These are phyloP conservation scores for Myxocyprinus asiaticus DNA, from an alignment of 2,113 vertebrate genomes.

Conservation along the genomic window DNA sequence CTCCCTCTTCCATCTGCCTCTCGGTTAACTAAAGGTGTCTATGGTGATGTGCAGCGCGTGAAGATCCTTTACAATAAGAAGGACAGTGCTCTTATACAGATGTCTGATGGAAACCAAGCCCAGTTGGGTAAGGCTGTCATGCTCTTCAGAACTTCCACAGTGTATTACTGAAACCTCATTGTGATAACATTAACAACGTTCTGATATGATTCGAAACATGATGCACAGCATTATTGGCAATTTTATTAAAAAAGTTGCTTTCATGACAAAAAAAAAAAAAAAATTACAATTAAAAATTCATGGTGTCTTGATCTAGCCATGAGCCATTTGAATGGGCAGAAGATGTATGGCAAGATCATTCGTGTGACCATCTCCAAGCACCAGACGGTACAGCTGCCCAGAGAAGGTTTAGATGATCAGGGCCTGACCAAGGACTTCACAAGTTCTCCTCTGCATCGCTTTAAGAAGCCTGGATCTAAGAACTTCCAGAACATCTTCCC, in stretches of 20 bases:
- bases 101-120: conserved; percentile 96
- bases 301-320: conserved; percentile 77
- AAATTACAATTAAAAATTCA: too few species aligned
- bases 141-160: not conserved
- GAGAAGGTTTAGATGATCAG: conserved; percentile 96
- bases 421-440: conserved; percentile 97
- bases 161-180: too few species aligned
- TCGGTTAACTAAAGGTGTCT: conserved; percentile 86
- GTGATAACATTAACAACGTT: too few species aligned
- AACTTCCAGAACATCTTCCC: conserved; percentile 99
- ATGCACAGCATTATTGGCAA: too few species aligned
- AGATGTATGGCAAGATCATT: conserved; percentile 98
- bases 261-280: too few species aligned
- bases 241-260: too few species aligned
- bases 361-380: conserved; percentile 96
- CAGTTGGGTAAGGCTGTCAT: conserved; percentile 85
- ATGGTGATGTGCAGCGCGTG: conserved; percentile 98
- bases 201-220: too few species aligned
- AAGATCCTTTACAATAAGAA: conserved; percentile 99
- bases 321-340: conserved; percentile 98
- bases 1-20: conserved; percentile 72
- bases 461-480: conserved; percentile 98
- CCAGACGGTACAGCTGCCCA: conserved; percentile 94
- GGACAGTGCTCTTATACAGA: conserved; percentile 97
- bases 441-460: conserved; percentile 95